These are phyloP conservation scores for Tachysurus fulvidraco DNA, from an alignment of 2,113 vertebrate genomes.

Conservation along the genomic window DNA sequence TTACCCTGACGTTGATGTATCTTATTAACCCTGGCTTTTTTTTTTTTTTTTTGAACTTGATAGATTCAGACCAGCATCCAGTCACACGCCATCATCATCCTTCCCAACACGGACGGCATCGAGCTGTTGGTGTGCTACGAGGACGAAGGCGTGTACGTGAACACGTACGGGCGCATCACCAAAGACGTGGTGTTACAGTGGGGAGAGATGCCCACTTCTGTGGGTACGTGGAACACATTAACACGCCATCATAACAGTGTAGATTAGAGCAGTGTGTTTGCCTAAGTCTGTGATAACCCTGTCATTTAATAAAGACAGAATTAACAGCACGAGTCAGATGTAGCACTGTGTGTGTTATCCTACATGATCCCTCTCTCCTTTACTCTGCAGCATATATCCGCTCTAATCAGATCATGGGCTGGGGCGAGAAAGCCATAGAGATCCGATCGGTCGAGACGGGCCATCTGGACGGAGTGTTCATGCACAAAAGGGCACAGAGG, in stretches of 20 bases:
- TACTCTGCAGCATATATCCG: conserved; percentile 84
- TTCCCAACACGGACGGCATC: conserved; percentile 87
- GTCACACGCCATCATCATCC: conserved; percentile 92
- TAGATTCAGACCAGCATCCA: conserved; percentile 86
- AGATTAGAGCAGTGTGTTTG: background rate
- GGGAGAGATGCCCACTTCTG: conserved; percentile 93
- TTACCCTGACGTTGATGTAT: background rate
- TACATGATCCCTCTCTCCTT: background rate
- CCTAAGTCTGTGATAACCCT: background rate
- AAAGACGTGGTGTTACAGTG: conserved; percentile 93
- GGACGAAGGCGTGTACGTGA: conserved; percentile 89
- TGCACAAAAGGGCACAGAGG: conserved; percentile 95
- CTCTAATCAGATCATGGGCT: conserved; percentile 95
- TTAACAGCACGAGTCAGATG: background rate
- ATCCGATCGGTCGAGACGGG: conserved; percentile 84
- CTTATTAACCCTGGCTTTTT: background rate
- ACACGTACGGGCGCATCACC: conserved; percentile 92
- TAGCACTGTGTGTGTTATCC: background rate
- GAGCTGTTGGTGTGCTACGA: conserved; percentile 93
- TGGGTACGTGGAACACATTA: conserved; percentile 72
- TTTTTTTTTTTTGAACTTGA: conserved; percentile 29
- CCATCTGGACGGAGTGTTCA: conserved; percentile 89
- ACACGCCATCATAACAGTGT: background rate
- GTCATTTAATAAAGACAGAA: background rate
- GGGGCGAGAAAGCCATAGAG: conserved; percentile 94